phyloP scores from a whole-genome alignment of 2,888 invertebrate species.

The Helicoverpa assulta region DNA sequence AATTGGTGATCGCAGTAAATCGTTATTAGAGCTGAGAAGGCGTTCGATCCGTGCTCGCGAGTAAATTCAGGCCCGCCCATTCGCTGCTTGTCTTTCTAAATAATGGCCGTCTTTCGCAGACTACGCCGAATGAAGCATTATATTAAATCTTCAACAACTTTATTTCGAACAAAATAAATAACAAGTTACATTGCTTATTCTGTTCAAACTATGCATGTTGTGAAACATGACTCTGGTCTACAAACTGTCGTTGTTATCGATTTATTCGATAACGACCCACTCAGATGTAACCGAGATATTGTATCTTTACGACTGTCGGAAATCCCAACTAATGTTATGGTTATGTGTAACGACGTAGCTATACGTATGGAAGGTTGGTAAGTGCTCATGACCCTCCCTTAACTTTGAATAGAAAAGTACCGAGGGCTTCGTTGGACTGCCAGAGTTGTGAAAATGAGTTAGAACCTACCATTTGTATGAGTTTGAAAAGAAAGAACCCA shows the following conservation, averaged over 20 bases:
- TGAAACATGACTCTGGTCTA: constrained; percentile 8
- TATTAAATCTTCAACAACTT: constrained; percentile 32
- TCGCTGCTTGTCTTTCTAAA: constrained; percentile 57
- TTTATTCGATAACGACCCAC: constrained; percentile 41
- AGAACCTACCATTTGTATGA: constrained; percentile 40
- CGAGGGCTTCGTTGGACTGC: constrained; percentile 40
- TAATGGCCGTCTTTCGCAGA: constrained; percentile 53
- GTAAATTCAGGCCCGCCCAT: constrained; percentile 46
- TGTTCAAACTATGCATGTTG: constrained; percentile 19
- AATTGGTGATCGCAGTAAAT: constrained; percentile 40
- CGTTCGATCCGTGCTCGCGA: constrained; percentile 41
- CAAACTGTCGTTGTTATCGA: constrained; percentile 23
- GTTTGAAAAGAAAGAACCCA: constrained; percentile 19
- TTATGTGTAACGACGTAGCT: constrained; percentile 16
- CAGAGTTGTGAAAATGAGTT: constrained; percentile 40
- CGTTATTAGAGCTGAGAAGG: constrained; percentile 39
- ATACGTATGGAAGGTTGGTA: constrained; percentile 35
- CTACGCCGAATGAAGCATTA: constrained; percentile 40
- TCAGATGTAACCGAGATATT: constrained; percentile 42
- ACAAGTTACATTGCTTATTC: constrained; percentile 24
- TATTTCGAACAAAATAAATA: constrained; percentile 37
- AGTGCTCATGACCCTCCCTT: constrained; percentile 48
- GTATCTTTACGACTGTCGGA: constrained; percentile 49
- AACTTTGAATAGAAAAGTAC: constrained; percentile 50
- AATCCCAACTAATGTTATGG: constrained; percentile 45